A percentile compares a stretch with the other conserved stretches of the same genome.
phyloP scores from a whole-genome alignment of 2,113 vertebrate genomes.

The Poecilia latipinna region DNA sequence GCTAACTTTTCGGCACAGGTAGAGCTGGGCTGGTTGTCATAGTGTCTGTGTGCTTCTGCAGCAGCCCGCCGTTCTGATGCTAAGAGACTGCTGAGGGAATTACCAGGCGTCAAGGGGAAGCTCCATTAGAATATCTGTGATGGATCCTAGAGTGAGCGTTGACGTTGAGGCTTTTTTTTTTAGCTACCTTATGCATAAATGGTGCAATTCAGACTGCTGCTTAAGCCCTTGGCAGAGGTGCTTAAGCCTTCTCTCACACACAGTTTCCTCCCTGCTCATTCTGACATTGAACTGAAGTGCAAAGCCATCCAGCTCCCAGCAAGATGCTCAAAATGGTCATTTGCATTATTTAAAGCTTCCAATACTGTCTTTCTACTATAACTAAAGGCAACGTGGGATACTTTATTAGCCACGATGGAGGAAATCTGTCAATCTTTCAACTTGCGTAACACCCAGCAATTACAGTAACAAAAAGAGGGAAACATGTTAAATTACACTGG shows the following conservation, averaged over 20 bases:
- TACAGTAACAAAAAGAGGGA: not conserved
- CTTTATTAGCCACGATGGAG: not conserved
- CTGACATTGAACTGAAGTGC: constrained; percentile 67
- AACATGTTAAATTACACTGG: not conserved
- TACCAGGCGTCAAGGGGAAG: constrained; percentile 54
- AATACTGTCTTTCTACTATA: constrained; percentile 8
- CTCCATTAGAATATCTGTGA: constrained; percentile 65
- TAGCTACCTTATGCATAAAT: constrained; percentile 64
- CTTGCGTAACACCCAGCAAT: not conserved
- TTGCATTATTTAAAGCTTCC: constrained; percentile 54
- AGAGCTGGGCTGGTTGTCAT: constrained; percentile 52
- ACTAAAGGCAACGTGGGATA: constrained; percentile 8
- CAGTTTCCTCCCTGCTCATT: constrained; percentile 45
- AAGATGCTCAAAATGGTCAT: constrained; percentile 35
- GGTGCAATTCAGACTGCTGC: constrained; percentile 62
- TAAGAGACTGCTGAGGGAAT: constrained; percentile 55
- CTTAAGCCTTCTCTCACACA: constrained; percentile 58
- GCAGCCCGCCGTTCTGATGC: constrained; percentile 35
- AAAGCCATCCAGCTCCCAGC: constrained; percentile 43
- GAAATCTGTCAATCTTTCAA: not conserved
- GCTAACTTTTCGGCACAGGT: constrained; percentile 48
- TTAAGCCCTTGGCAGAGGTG: constrained; percentile 62
- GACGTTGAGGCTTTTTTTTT: constrained; percentile 42
- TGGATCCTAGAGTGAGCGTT: constrained; percentile 62
- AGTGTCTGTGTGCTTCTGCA: constrained; percentile 49